Base-by-base conservation (phyloP, 1,140 invertebrate genomes). In the Rhagoletis pomonella region DNA sequence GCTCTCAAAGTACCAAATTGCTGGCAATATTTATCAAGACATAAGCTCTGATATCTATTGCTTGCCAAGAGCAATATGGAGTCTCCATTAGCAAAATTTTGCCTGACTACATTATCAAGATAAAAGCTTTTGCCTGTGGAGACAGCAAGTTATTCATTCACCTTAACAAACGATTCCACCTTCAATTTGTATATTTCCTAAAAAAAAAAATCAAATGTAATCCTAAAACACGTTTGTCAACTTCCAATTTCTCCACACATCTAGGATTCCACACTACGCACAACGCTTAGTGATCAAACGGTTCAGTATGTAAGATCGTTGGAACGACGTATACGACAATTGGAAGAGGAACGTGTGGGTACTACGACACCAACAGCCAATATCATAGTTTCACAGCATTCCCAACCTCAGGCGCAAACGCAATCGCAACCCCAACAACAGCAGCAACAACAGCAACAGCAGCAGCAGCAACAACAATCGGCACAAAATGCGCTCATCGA, bases 241-340 rank as follows among this genome's bases (percentile, higher is more conserved):
- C 19, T n/a, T 62, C 69, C 69, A 4, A 3, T 55, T 39, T 88
- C 55, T 60, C 67, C 62, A 60, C 73, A 42, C 10, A 64, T 50
- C 62, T 86, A 93, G 92, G 92, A 93, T 89, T 4, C 87, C 14
- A 86, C 88, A 19, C 88, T 92, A 86, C 90, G 94, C 87, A 87
- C 90, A 60, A 91, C 92, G 42, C 88, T 94, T 89, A 89, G 93
- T 95, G 96, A 97, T 92, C 96, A 97, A 93, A 96, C 96, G 87
- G 95, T 98, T 93, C 96, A 97, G 89, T 99, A 99, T 91, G 97
- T 98, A 5, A 94, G 96, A 89, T 97, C 96, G 89, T 93, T 99
- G 87, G 98, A 99, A 93, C 95, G 96, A 88, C 95, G 97, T 89
- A 96, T 98, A 55, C 96, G 97, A 89, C 95, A 97, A 89, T 93